Percentiles rank a stretch among this genome's conserved stretches.
These are phyloP conservation scores for Acropora yongei DNA, from an alignment of 64 coral and sea anemone species.

Conservation along the genomic window DNA sequence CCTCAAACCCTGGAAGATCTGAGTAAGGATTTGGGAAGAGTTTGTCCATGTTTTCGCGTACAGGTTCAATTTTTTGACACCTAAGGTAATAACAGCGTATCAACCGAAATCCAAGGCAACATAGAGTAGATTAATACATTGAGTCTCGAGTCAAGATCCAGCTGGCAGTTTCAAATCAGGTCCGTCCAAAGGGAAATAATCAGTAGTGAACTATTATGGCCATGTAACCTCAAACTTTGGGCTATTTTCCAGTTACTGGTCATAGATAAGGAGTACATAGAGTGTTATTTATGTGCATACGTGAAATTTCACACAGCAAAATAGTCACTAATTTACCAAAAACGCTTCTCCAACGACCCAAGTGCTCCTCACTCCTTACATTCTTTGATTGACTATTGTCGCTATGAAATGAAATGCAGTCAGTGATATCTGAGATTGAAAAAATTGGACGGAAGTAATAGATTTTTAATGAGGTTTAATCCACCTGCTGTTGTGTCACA, in stretches of 20 bases:
- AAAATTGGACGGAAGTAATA: background rate
- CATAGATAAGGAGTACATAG: background rate
- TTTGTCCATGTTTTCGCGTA: background rate
- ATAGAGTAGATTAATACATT: background rate
- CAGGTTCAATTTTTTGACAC: background rate
- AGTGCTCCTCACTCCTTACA: too few species aligned
- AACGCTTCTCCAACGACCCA: too few species aligned
- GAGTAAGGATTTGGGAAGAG: background rate
- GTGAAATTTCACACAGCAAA: background rate
- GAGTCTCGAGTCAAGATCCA: too few species aligned
- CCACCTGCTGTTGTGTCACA: background rate
- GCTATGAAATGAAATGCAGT: background rate
- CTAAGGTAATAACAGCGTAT: background rate
- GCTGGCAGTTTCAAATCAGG: too few species aligned
- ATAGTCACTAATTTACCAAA: background rate
- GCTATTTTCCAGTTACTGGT: background rate
- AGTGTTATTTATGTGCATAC: background rate
- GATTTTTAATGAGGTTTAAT: background rate
- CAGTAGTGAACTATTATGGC: background rate
- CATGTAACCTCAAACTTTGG: background rate
- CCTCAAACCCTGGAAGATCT: background rate
- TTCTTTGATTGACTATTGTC: too few species aligned
- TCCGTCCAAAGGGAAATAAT: background rate
- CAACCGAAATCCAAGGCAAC: background rate
- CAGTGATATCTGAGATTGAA: background rate